phyloP scores from a whole-genome alignment of 2,797 vertebrate genomes.

The Sebastes itinus region DNA sequence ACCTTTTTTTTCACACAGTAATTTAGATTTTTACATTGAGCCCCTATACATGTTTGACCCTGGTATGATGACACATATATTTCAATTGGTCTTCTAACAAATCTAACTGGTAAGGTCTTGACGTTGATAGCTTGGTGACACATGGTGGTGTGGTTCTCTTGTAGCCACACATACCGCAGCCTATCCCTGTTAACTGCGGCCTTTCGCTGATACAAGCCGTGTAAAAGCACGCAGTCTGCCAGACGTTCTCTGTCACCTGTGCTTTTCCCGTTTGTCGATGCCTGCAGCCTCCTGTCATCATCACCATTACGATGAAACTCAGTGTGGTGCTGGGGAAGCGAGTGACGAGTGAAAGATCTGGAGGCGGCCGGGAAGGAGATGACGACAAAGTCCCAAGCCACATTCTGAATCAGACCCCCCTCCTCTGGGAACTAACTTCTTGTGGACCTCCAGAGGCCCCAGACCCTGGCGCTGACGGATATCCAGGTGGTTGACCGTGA shows the following conservation, averaged over 20 bases:
- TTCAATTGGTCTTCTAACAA: not conserved
- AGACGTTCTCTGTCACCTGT: constrained; percentile 16
- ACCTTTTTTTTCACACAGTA: not conserved
- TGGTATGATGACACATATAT: not conserved
- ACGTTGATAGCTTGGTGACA: not conserved
- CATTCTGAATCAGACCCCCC: constrained; percentile 7
- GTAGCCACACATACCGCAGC: not conserved
- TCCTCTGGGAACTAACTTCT: constrained; percentile 42
- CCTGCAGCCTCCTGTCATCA: constrained; percentile 40
- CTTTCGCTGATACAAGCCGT: not conserved
- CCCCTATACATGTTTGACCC: not conserved
- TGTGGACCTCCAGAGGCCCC: constrained; percentile 36
- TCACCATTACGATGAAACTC: constrained; percentile 25
- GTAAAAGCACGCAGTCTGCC: not conserved
- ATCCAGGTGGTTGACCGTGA: constrained; percentile 70
- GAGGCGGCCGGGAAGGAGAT: constrained; percentile 17
- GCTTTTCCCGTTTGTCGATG: constrained; percentile 31
- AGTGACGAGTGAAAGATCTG: constrained; percentile 52
- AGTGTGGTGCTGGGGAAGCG: constrained; percentile 17
- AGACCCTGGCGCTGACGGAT: constrained; percentile 58
- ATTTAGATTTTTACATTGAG: not conserved
- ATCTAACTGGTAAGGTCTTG: not conserved
- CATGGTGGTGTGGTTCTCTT: not conserved
- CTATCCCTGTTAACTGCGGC: not conserved
- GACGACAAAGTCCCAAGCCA: constrained; percentile 21